Percentiles rank a stretch among this genome's conserved stretches.
These are phyloP conservation scores for Pygoscelis adeliae DNA, from an alignment of 2,113 vertebrate genomes.

Conservation along the genomic window DNA sequence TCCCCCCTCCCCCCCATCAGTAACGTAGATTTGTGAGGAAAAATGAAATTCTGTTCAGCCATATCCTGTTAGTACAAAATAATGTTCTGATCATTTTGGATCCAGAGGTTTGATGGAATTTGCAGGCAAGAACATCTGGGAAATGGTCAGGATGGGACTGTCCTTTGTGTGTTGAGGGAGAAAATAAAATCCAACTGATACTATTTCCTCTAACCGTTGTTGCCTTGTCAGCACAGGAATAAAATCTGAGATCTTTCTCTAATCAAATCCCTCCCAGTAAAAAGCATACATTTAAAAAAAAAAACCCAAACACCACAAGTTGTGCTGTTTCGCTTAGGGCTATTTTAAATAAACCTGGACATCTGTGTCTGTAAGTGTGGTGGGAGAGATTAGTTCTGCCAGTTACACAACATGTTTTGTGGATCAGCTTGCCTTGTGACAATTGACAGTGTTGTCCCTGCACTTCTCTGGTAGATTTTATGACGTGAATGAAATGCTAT, in stretches of 20 bases:
- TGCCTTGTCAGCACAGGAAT: neutral
- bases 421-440: neutral
- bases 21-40: neutral
- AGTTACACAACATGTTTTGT: neutral
- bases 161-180: neutral
- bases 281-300: neutral
- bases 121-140: neutral
- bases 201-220: neutral
- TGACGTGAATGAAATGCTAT: neutral
- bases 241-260: neutral
- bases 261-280: neutral
- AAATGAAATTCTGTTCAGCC: neutral
- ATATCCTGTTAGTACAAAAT: neutral
- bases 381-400: conserved; percentile 10
- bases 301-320: neutral
- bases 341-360: conserved; percentile 46
- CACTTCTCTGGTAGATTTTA: neutral
- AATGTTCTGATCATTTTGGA: neutral
- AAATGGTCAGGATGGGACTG: neutral
- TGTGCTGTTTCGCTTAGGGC: neutral
- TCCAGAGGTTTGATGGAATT: neutral
- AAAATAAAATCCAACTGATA: neutral
- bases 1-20: neutral
- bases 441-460: neutral
- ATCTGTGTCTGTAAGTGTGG: conserved; percentile 11